phyloP scores from a whole-genome alignment of 2,113 vertebrate genomes.

The Malurus elegans region DNA sequence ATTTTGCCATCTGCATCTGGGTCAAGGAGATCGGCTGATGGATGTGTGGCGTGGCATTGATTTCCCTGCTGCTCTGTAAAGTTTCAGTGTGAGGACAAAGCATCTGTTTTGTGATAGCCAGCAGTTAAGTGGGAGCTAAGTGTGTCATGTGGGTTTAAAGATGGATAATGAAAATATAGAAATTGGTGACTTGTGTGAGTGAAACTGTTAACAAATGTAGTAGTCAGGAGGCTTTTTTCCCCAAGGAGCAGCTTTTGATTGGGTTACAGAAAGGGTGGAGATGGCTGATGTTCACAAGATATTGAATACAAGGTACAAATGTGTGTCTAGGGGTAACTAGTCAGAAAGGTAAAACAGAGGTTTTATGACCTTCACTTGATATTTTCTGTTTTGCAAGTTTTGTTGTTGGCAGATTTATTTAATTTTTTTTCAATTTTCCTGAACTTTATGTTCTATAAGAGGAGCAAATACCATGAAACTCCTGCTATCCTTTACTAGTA shows the following conservation, averaged over 20 bases:
- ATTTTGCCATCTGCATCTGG: neutral
- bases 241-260: neutral
- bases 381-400: neutral
- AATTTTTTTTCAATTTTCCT: neutral
- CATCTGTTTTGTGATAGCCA: neutral
- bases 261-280: neutral
- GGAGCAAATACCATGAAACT: neutral
- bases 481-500: neutral
- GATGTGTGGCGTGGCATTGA: accelerated
- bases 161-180: neutral
- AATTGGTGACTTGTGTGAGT: neutral
- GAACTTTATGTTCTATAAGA: neutral
- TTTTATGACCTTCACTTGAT: neutral
- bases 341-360: neutral
- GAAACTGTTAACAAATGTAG: neutral
- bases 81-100: neutral
- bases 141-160: neutral
- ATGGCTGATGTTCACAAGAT: neutral
- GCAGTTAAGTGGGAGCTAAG: neutral
- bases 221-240: neutral
- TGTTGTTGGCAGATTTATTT: neutral
- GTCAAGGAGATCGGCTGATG: neutral
- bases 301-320: neutral
- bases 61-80: neutral
- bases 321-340: neutral